Percentiles rank a stretch among this genome's conserved stretches.
Conservation (phyloP, 2,113 vertebrate genomes). For the Microcebus murinus region DNA sequence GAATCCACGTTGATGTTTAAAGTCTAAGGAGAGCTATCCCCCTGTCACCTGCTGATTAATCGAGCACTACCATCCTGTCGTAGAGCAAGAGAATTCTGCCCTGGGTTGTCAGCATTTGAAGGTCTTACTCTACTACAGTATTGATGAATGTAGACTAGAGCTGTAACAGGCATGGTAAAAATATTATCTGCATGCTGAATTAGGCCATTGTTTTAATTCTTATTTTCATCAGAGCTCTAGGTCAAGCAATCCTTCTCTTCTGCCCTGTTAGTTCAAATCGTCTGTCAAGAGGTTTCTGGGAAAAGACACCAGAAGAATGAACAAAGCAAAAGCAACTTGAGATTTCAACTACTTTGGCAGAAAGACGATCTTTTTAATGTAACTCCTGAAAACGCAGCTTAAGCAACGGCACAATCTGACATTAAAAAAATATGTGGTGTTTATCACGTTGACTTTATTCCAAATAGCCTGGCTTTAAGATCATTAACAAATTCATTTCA, state of each 20-base stretch:
- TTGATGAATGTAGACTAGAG: slow-evolving; percentile 81
- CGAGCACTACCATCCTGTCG: slow-evolving; percentile 74
- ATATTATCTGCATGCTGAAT: slow-evolving; percentile 81
- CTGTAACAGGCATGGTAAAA: slow-evolving; percentile 76
- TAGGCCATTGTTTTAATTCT: slow-evolving; percentile 77
- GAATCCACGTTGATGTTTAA: slow-evolving; percentile 65
- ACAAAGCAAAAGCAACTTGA: slow-evolving; percentile 51
- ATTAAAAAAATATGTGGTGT: slow-evolving; percentile 20
- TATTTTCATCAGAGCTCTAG: slow-evolving; percentile 71
- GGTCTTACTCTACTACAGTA: slow-evolving; percentile 82
- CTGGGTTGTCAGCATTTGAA: slow-evolving; percentile 83
- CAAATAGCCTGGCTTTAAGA: slow-evolving; percentile 46
- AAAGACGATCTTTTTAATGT: slow-evolving; percentile 41
- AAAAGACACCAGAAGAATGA: slow-evolving; percentile 25
- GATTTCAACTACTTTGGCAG: not conserved
- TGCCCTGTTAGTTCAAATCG: slow-evolving; percentile 50
- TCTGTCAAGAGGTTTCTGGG: slow-evolving; percentile 38
- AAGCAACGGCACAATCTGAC: slow-evolving; percentile 28
- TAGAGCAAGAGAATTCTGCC: slow-evolving; percentile 76
- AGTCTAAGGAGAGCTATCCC: slow-evolving; percentile 67
- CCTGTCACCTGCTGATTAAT: slow-evolving; percentile 84
- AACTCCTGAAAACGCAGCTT: slow-evolving; percentile 44
- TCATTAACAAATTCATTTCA: slow-evolving; percentile 49
- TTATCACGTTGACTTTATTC: slow-evolving; percentile 47
- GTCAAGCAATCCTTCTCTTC: slow-evolving; percentile 75